Evolutionary conservation across 2,888 invertebrate species (phyloP), one percentile per base, ranked within the genome.

Genomic region (Mesorhabditis sp.): DNA sequence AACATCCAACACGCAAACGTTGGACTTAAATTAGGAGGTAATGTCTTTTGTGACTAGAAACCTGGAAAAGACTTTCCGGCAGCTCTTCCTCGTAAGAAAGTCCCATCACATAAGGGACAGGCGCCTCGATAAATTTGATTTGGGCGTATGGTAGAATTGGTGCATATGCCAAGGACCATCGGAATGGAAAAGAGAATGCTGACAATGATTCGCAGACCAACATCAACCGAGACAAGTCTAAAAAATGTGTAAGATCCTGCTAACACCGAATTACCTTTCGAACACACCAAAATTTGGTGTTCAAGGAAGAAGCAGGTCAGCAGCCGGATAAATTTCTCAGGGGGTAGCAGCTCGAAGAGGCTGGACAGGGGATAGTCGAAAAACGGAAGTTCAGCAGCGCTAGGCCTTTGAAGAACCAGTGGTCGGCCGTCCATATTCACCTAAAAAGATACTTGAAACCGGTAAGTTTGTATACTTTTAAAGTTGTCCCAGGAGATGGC

Each of bases 161-260:
- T 72, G 97, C 98, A 87, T 98, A 98, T 4, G 98, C 96, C 87
- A 98, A 96, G 68, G 95, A 95, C 98, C 98, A 98, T 43, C 91
- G 90, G 86, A 97, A 98, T 2, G 98, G 98, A 84, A 96, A 92
- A 61, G 96, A 88, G 43, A 98, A 89, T 0, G 93, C 90, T 4
- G 92, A 92, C 80, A 96, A 90, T 82, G 94, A 92, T 88, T 98
- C 98, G 4, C 96, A 93, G 15, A 98, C 94, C 76, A 95, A 89
- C 95, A 97, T 97, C 81, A 98, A 88, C 86, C 92, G 92, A 88
- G 95, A 93, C 88, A 93, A 93, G 89, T 95, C 96, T 92, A 89
- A 69, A 88, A 79, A 87, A n/a, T 7, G 41, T n/a, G 15, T 63
- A 10, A 58, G 13, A n/a, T 10, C n/a, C 58, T 13, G 62, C 10